Conservation (phyloP, 2,113 vertebrate genomes). For the Danionella cerebrum region DNA sequence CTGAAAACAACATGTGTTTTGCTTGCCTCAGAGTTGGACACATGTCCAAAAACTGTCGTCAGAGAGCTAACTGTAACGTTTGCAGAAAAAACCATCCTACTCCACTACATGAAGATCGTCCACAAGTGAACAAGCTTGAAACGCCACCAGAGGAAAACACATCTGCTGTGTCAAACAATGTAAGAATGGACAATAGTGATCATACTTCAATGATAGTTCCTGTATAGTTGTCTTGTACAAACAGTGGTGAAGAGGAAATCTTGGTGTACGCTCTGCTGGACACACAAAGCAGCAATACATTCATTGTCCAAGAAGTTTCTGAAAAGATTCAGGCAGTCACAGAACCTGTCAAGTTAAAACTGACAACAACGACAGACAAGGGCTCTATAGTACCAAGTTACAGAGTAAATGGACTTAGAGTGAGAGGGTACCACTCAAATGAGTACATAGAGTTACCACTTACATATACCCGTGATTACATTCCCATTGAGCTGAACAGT, state of each 20-base stretch:
- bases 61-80: conserved; percentile 1
- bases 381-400: neutral
- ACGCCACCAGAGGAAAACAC: no score
- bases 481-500: conserved; percentile 27
- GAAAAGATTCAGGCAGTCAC: neutral
- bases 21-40: conserved; percentile 31
- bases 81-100: conserved; percentile 29
- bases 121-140: neutral
- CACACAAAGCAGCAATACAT: conserved; percentile 25
- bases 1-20: conserved; percentile 29
- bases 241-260: neutral
- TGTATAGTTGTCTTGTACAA: neutral
- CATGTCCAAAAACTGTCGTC: conserved; percentile 29
- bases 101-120: conserved; percentile 30
- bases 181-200: neutral
- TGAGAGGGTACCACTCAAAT: neutral
- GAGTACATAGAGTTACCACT: neutral
- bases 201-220: conserved; percentile 16
- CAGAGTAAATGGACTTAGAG: conserved; percentile 1
- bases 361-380: neutral
- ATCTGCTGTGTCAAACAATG: neutral
- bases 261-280: conserved; percentile 8
- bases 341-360: neutral
- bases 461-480: conserved; percentile 11
- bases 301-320: neutral